Percentiles rank a stretch among this genome's conserved stretches.
These are phyloP conservation scores for Platichthys flesus DNA, from an alignment of 2,113 vertebrate genomes.

Conservation along the genomic window DNA sequence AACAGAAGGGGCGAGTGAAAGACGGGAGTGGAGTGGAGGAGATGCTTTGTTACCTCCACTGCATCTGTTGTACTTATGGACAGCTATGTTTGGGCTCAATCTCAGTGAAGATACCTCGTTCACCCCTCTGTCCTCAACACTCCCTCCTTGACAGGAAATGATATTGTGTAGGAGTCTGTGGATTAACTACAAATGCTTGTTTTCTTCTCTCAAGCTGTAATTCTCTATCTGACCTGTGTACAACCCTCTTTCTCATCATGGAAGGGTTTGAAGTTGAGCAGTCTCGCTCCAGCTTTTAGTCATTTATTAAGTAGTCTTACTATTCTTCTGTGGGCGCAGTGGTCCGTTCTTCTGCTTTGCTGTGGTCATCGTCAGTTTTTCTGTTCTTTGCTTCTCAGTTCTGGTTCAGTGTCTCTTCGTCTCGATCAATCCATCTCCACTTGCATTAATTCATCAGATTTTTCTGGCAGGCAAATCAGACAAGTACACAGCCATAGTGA, in stretches of 20 bases:
- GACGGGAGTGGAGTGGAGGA: neutral
- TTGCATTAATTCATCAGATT: conserved; percentile 66
- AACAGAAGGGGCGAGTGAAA: neutral
- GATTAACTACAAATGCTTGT: conserved; percentile 4
- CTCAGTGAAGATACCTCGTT: conserved; percentile 30
- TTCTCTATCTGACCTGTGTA: conserved; percentile 20
- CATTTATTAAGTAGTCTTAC: too few species aligned
- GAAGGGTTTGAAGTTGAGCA: conserved; percentile 13
- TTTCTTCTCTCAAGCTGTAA: conserved; percentile 9
- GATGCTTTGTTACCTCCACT: neutral
- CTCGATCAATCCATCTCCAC: conserved; percentile 29
- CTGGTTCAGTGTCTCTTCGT: conserved; percentile 19
- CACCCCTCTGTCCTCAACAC: conserved; percentile 15
- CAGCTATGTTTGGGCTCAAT: conserved; percentile 4
- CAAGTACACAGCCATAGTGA: conserved; percentile 51
- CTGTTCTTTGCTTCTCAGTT: conserved; percentile 35
- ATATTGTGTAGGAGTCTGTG: conserved; percentile 26
- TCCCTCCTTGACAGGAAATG: conserved; percentile 16
- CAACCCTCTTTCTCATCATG: conserved; percentile 9
- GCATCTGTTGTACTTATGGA: conserved; percentile 25
- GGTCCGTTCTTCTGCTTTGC: neutral
- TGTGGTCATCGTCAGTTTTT: neutral
- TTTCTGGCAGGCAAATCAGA: conserved; percentile 56
- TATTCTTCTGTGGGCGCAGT: neutral
- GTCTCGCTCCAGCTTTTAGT: neutral